phyloP scores from a whole-genome alignment of 2,113 vertebrate genomes.

The Aptenodytes forsteri region DNA sequence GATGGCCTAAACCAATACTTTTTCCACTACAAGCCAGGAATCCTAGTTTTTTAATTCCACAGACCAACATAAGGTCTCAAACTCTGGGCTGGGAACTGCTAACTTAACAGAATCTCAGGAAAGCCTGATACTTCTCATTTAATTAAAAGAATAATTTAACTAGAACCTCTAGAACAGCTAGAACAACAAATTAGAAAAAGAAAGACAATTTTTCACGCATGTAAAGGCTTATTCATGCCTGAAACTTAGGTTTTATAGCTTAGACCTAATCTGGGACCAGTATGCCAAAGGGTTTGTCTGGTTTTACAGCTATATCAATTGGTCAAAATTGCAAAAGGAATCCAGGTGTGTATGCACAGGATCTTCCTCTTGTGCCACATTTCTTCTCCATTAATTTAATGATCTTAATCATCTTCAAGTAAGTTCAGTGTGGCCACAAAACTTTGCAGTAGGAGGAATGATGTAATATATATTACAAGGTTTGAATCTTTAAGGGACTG shows the following conservation, averaged over 20 bases:
- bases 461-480: not conserved
- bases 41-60: not conserved
- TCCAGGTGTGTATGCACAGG: not conserved
- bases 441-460: not conserved
- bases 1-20: not conserved
- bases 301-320: not conserved
- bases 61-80: not conserved
- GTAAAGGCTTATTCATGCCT: not conserved
- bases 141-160: not conserved
- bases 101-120: not conserved
- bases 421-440: not conserved
- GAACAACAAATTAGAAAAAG: not conserved
- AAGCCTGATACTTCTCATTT: not conserved
- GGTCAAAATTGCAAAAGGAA: not conserved
- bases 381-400: not conserved
- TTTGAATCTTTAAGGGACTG: not conserved
- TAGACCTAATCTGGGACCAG: not conserved
- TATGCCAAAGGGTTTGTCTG: not conserved
- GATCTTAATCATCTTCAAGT: not conserved
- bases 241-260: not conserved
- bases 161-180: not conserved
- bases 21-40: not conserved
- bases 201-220: not conserved
- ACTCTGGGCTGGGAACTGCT: not conserved
- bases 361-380: not conserved